Evolutionary conservation across 30 jellyfish, hydroid and myxozoan species (phyloP).

Genomic region (Pelagia noctiluca): DNA sequence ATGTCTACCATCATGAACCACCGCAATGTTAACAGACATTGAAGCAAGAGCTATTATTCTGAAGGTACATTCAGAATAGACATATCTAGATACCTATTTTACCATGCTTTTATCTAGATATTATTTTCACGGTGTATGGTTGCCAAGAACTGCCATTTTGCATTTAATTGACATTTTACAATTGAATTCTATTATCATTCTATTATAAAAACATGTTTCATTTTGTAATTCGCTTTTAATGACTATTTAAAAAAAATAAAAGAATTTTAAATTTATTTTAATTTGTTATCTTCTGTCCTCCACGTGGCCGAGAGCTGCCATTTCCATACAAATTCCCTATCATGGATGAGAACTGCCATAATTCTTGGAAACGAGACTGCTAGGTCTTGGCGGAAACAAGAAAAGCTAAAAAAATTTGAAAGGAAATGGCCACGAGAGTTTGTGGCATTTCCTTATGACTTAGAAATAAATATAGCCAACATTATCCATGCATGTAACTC

Average conservation of each 20-base stretch:
- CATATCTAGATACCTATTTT: too few species aligned
- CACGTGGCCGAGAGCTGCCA: slow-evolving; percentile 22
- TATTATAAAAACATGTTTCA: neutral
- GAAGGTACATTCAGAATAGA: too few species aligned
- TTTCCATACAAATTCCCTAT: neutral
- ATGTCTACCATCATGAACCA: too few species aligned
- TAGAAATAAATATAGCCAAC: slow-evolving; percentile 9
- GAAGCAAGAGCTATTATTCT: too few species aligned
- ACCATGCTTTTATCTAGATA: too few species aligned
- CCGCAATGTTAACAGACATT: too few species aligned
- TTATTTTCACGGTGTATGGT: slow-evolving; percentile 1
- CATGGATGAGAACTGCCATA: slow-evolving; percentile 28
- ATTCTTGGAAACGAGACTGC: neutral
- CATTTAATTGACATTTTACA: neutral
- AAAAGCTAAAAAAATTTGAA: slow-evolving; percentile 32
- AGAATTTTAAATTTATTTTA: neutral
- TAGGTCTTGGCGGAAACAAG: slow-evolving; percentile 11
- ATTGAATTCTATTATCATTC: neutral
- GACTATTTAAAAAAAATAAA: neutral
- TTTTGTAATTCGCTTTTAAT: neutral
- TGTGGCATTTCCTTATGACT: slow-evolving; percentile 19
- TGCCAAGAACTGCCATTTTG: slow-evolving; percentile 19
- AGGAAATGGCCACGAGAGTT: slow-evolving; percentile 37
- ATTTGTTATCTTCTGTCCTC: neutral
- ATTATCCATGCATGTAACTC: slow-evolving; percentile 6